Conservation (phyloP, 2,113 vertebrate genomes). For the Corythaixoides concolor region DNA sequence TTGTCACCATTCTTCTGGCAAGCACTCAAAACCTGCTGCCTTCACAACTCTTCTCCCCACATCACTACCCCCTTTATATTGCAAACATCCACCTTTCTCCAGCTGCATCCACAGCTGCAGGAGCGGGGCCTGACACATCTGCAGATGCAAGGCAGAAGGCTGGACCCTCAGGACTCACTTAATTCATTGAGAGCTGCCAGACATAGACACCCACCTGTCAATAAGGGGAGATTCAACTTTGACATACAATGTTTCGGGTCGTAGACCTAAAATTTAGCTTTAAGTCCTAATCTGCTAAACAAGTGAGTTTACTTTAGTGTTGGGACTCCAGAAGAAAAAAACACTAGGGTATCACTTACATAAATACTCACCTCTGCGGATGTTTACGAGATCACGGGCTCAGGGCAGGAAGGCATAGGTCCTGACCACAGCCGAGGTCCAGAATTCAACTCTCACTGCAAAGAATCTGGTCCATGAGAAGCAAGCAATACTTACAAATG, state of each 20-base stretch:
- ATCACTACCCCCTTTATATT: not conserved
- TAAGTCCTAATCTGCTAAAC: not conserved
- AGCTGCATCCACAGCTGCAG: not conserved
- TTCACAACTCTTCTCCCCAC: not conserved
- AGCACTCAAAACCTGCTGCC: not conserved
- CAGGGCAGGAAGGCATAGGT: not conserved
- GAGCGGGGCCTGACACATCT: not conserved
- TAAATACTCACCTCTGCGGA: not conserved
- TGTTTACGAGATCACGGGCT: not conserved
- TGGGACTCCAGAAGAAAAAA: not conserved
- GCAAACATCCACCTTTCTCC: not conserved
- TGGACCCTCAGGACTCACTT: too few relatives aligned
- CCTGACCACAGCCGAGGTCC: not conserved
- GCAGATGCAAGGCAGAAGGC: not conserved
- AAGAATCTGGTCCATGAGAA: not conserved
- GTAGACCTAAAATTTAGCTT: not conserved
- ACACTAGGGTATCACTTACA: not conserved
- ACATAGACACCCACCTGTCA: not conserved
- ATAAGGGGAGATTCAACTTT: not conserved
- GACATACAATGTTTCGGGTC: not conserved
- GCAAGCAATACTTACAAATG: not conserved
- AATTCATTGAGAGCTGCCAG: not conserved
- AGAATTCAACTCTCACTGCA: not conserved
- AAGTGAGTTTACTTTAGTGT: not conserved
- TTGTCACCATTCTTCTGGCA: not conserved